Evolutionary conservation across 2,888 invertebrate genomes (phyloP), one percentile per base, ranked within the genome.

Genomic region (Lobophora halterata): DNA sequence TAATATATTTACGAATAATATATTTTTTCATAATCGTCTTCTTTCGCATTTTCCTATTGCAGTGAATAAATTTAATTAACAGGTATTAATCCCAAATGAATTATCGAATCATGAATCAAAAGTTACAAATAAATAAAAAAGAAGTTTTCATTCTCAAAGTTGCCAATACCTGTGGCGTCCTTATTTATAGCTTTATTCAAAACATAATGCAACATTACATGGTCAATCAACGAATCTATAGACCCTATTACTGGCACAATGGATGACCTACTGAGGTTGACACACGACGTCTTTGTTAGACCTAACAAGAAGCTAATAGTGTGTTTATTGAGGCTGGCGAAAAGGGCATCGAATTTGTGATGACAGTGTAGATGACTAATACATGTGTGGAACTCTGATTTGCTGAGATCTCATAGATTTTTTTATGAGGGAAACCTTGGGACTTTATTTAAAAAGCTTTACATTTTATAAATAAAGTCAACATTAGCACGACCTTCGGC

Each of bases 231-330:
- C 19, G 26, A 17, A 23, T 19, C 23, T 28, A 30, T 27, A 42
- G 27, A 32, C 24, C 37, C 33, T 38, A 45, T 50, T 45, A 40
- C 2, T 3, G 16, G 7, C 40, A 47, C 39, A 47, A 47, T 40
- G 40, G 14, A 3, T 32, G 42, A 34, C 41, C 41, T 28, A 44
- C 41, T 38, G 40, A 34, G 29, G 42, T 37, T 35, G 38, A 34
- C 39, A 39, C 46, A 33, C 33, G 26, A 39, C 23, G 27, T 41
- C 46, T 49, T 50, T 47, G 44, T 47, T 32, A 18, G 6, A 4
- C 6, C 9, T 20, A 28, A 38, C 35, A 26, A 45, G 39, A 18
- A 36, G 28, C 29, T 11, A 4, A 17, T 7, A 7, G n/a, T 20
- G 3, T 12, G 6, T 3, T 30, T 14, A 14, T 21, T 14, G 21